Evolutionary conservation across 2,113 vertebrate species (phyloP).

Genomic region (Amazona guildingii): DNA sequence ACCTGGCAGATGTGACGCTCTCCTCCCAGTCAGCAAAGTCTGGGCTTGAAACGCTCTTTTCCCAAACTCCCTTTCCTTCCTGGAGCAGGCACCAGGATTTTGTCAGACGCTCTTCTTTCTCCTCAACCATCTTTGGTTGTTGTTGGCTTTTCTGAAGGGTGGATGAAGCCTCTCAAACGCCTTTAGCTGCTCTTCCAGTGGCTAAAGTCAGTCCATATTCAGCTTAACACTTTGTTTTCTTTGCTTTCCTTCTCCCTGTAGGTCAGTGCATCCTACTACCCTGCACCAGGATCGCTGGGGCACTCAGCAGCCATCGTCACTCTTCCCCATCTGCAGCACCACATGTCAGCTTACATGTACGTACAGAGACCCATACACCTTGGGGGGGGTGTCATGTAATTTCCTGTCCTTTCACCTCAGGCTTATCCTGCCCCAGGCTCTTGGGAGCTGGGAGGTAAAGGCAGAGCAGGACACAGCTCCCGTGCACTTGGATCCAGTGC

Average conservation of each 20-base stretch:
- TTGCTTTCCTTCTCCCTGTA: not conserved
- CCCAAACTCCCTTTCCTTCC: not conserved
- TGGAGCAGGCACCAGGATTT: not conserved
- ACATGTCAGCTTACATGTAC: conserved; percentile 72
- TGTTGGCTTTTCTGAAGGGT: not conserved
- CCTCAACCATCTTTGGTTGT: not conserved
- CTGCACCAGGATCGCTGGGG: conserved; percentile 43
- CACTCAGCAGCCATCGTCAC: conserved; percentile 65
- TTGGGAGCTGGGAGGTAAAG: fast-evolving
- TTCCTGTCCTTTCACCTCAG: not conserved
- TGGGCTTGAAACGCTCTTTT: not conserved
- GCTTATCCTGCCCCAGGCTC: not conserved
- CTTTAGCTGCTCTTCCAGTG: not conserved
- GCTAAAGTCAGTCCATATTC: not conserved
- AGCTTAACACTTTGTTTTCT: not conserved
- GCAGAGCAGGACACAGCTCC: not conserved
- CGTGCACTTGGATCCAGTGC: fast-evolving
- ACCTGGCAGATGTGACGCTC: not conserved
- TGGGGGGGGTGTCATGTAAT: fast-evolving
- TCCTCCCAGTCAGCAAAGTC: not conserved
- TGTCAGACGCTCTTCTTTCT: not conserved
- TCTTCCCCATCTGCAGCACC: conserved; percentile 75
- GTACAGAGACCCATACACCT: not conserved
- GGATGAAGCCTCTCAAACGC: not conserved
- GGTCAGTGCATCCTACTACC: conserved; percentile 68